A percentile compares a stretch with the other conserved stretches of the same genome.
These are phyloP conservation scores for Sebastes iracundus DNA, from an alignment of 2,797 vertebrate genomes.

Conservation along the genomic window DNA sequence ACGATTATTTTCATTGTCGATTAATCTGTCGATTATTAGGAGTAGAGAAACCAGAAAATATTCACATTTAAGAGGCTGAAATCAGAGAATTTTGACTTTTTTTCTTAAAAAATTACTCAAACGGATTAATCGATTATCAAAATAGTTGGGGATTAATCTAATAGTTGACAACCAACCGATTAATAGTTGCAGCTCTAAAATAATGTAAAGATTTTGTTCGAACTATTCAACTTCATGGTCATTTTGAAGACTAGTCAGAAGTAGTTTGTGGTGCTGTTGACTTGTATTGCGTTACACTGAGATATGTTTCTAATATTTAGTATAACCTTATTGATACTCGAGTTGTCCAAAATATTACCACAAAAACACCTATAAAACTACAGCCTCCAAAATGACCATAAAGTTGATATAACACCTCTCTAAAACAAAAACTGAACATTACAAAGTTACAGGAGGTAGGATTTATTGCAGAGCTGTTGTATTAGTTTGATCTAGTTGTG, in stretches of 20 bases:
- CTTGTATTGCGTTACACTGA: not conserved
- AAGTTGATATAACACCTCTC: not conserved
- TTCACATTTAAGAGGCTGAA: no score
- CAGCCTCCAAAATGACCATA: not conserved
- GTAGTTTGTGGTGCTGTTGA: not conserved
- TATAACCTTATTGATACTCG: not conserved
- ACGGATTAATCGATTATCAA: no score
- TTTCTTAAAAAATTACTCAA: no score
- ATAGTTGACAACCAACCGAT: no score
- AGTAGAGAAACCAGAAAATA: no score
- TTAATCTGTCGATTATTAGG: no score
- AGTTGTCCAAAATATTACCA: not conserved
- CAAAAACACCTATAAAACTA: not conserved
- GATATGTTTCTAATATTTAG: not conserved
- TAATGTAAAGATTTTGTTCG: not conserved
- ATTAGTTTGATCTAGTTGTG: not conserved
- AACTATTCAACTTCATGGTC: not conserved
- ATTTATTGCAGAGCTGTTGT: not conserved
- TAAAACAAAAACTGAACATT: not conserved
- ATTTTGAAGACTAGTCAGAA: not conserved
- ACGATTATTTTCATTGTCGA: no score
- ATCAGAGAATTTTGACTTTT: no score
- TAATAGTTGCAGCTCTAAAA: no score
- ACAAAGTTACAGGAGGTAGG: not conserved
- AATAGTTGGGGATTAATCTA: no score